A percentile compares a stretch with the other conserved stretches of the same genome.
Conservation (phyloP, 2,113 vertebrate species). For the Microcebus ravelobensis region DNA sequence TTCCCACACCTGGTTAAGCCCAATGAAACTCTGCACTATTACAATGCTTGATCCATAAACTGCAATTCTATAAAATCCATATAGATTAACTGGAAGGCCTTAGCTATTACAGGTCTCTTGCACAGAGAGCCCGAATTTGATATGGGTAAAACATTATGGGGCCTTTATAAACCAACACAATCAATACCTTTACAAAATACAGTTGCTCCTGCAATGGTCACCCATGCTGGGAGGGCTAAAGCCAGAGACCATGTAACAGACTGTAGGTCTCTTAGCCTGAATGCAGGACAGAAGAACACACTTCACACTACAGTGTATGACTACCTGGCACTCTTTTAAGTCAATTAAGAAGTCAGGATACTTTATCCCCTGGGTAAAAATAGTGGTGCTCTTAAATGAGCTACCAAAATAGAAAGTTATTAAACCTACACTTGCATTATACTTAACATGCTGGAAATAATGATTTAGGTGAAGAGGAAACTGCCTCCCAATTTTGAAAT, state of each 20-base stretch:
- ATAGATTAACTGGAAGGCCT: not conserved
- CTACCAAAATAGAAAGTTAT: not conserved
- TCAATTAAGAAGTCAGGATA: not conserved
- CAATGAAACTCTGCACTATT: not conserved
- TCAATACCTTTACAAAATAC: not conserved
- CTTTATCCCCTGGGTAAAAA: not conserved
- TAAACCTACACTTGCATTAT: not conserved
- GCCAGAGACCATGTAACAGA: not conserved
- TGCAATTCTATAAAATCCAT: slow-evolving; percentile 26
- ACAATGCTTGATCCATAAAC: slow-evolving; percentile 28
- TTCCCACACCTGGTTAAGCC: not conserved
- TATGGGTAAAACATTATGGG: not conserved
- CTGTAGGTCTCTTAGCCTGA: not conserved
- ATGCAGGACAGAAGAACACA: not conserved
- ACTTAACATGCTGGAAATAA: not conserved
- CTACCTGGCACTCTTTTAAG: not conserved
- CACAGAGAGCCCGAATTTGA: not conserved
- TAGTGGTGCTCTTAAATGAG: not conserved
- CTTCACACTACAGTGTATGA: not conserved
- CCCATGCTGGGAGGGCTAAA: not conserved
- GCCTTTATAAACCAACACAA: not conserved
- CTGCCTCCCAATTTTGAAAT: not conserved
- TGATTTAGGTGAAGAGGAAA: not conserved
- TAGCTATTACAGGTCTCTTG: not conserved
- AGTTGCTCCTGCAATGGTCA: not conserved